Conservation (phyloP, 2,113 vertebrate genomes). For the Agapornis roseicollis region DNA sequence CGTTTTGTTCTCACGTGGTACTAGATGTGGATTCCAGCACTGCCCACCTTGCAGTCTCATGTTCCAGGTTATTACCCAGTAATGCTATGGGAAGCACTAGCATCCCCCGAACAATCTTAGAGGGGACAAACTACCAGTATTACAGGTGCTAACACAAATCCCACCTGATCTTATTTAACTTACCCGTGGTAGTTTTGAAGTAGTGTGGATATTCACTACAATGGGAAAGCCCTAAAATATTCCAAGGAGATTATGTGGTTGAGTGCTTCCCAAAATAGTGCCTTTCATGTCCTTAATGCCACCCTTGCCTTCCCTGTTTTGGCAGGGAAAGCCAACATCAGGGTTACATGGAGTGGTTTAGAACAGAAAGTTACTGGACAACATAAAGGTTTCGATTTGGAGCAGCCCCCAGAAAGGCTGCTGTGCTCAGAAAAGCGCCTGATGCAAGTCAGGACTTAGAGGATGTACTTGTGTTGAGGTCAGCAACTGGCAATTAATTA, state of each 20-base stretch:
- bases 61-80: neutral
- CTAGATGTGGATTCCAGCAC: neutral
- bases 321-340: conserved; percentile 10
- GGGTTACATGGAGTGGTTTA: neutral
- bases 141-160: neutral
- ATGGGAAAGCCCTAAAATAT: neutral
- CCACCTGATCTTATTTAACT: neutral
- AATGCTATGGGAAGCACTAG: neutral
- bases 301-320: neutral
- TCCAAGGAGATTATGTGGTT: neutral
- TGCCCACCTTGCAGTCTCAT: neutral
- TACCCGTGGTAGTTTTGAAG: neutral
- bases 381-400: neutral
- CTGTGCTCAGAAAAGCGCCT: neutral
- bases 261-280: neutral
- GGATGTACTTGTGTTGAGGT: neutral
- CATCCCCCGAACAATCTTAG: neutral
- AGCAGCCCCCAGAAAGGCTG: neutral
- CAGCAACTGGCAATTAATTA: conserved; percentile 20
- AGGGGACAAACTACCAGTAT: neutral
- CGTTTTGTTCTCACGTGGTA: neutral
- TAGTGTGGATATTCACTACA: neutral
- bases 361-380: neutral
- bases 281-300: conserved; percentile 10
- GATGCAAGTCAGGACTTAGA: conserved; percentile 37